Base-by-base conservation (phyloP, 2,888 invertebrate species). In the Thymelicus acteon region DNA sequence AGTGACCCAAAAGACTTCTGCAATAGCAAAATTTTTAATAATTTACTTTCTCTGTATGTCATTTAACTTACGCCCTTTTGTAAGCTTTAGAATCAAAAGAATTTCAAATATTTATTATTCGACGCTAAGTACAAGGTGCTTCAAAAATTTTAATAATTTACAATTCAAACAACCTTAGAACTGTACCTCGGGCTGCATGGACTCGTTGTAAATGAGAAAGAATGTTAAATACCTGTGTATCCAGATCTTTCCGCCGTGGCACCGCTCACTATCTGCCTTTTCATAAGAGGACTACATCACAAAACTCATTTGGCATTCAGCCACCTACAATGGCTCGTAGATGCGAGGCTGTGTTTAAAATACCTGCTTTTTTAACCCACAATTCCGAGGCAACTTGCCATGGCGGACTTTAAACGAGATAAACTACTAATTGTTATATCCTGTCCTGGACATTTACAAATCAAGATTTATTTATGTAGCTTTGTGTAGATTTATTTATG, bases 251-350 rank as follows among this genome's bases (percentile, higher is more conserved):
- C 78, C 78, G 81, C 80, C 80, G 82, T 83, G 84, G 81, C 82
- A 81, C 82, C 76, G 85, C 81, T 87, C 83, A 87, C 86, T 89
- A 88, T 90, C 85, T 85, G 84, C 85, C 84, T 84, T 83, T 85
- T 84, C 85, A 75, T 73, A 72, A 75, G 73, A 73, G 70, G 70
- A 70, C 75, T 75, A 76, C 88, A 90, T 92, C 89, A 89, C 89
- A 89, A 90, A 92, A 91, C 89, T 92, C 92, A 92, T 92, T 93
- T 93, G 92, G 93, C 92, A 92, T 91, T 86, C 91, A 87, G 91
- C 93, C 93, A 92, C 88, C 84, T 84, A 89, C 89, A 88, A 86
- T 85, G 87, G 85, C 82, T 84, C 83, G 89, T 88, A 86, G 87
- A 89, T 88, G 85, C 84, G 83, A 85, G 85, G 83, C 68, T 75